Evolutionary conservation across 2,113 vertebrate species (phyloP), one percentile per base, ranked within the genome.

Genomic region (Gobiocypris rarus): DNA sequence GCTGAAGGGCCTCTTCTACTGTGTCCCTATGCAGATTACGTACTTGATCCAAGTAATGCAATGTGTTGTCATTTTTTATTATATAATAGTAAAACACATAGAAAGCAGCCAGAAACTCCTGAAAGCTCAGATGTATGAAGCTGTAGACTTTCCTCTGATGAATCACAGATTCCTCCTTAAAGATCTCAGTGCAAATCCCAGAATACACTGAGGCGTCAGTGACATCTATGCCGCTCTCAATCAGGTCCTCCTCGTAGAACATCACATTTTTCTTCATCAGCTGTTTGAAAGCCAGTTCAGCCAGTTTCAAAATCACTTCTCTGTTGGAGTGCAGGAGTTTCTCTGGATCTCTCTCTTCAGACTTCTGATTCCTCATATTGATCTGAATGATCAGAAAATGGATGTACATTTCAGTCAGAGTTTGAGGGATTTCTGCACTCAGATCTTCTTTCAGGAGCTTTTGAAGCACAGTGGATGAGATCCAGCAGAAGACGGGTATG

Each of bases 391-490:
- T 5, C 9, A 59, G 58, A 19, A 59, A 59, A 19, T 59, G 58
- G 13, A 28, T 63, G 59, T 63, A 63, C 59, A 63, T 63, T 63
- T 63, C 59, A 13, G 59, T 63, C 59, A 63, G 24, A 63, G n/a
- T 63, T 11, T 63, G 59, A 63, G 59, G 59, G 24, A 63, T 63
- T 63, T 63, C 59, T 63, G n/a, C n/a, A 34, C 34, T 34, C 34
- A 34, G 34, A 34, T 34, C 34, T 34, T 34, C 34, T 34, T 34
- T 3, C 34, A 4, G 34, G 34, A 34, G 34, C 3, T 34, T 34
- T 4, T 34, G 34, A 34, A 34, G 34, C 34, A 34, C 34, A 34
- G 34, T 34, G 34, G 34, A 34, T 34, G 34, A 34, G 34, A 34
- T 34, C 34, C 34, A 4, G 34, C 34, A 34, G 34, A 34, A 34